Conservation (phyloP, 2,888 invertebrate genomes). For the Meganola albula region DNA sequence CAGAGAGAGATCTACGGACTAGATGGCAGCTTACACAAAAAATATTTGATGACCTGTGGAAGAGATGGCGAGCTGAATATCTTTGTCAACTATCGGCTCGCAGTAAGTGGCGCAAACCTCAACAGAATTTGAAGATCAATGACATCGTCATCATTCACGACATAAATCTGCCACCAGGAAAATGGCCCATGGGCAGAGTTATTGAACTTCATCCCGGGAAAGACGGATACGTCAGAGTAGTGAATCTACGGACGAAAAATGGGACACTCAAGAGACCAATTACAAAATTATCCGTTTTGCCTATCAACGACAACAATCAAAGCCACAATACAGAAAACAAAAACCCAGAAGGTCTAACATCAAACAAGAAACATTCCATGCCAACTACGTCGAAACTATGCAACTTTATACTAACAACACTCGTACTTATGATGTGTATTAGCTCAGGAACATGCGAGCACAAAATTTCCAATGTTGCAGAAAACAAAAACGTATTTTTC, state of each 20-base stretch:
- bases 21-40: constrained; percentile 4
- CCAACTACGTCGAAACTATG: neutral
- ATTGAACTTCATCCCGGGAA: constrained; percentile 1
- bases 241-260: neutral
- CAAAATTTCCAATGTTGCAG: neutral
- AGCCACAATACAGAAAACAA: neutral
- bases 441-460: neutral
- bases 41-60: constrained; percentile 2
- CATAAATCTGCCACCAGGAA: neutral
- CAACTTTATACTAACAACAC: neutral
- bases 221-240: neutral
- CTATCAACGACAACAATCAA: too few species aligned
- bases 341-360: neutral
- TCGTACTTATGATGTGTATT: neutral
- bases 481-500: neutral
- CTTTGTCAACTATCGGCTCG: neutral
- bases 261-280: neutral
- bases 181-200: constrained; percentile 1
- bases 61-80: neutral
- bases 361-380: neutral
- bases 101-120: neutral
- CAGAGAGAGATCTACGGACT: constrained; percentile 3
- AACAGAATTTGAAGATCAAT: neutral
- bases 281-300: neutral
- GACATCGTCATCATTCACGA: neutral